Base-by-base conservation (phyloP, 2,888 invertebrate species). In the Eremobia ochroleuca region DNA sequence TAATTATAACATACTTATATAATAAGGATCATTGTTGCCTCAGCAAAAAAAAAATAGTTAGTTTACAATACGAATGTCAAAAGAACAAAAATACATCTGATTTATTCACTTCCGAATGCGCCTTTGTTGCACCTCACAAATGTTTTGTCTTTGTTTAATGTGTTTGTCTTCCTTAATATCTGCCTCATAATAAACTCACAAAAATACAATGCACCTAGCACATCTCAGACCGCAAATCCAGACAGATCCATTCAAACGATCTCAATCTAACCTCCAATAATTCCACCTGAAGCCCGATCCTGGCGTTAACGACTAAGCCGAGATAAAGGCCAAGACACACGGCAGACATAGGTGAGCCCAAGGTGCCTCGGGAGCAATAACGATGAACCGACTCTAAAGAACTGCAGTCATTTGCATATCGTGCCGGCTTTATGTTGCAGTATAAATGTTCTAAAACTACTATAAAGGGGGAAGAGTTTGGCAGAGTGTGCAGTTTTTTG, bases 371-470 rank as follows among this genome's bases (percentile, higher is more conserved):
- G 90, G 94, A 86, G 92, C 92, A 87, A 91, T 94, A 93, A 91
- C 92, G 90, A 91, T 91, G 91, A 91, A 89, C 90, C 83, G 88
- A 85, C 86, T 88, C 88, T 92, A 92, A 94, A 93, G 93, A 93
- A 94, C 85, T 93, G 92, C 92, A 90, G 85, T 92, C 92, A 95
- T 95, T 94, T 94, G 92, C 94, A 94, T 94, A 90, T 92, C 91
- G 90, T 87, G 59, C 77, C 76, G 79, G 84, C 64, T 78, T 70
- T 78, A 82, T 85, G 74, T 85, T 78, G 78, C 81, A 73, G 37
- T 78, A 81, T 76, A 77, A 86, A 90, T 93, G 92, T 87, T 77
- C 80, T 82, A 65, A 70, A 82, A 87, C 76, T 85, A 67, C 73
- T 80, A 67, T 82, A 73, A 75, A 82, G 69, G 69, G 66, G 67